A percentile compares a stretch with the other conserved stretches of the same genome.
These are phyloP conservation scores for Hyposoter didymator DNA, from an alignment of 2,888 invertebrate species.

Conservation along the genomic window DNA sequence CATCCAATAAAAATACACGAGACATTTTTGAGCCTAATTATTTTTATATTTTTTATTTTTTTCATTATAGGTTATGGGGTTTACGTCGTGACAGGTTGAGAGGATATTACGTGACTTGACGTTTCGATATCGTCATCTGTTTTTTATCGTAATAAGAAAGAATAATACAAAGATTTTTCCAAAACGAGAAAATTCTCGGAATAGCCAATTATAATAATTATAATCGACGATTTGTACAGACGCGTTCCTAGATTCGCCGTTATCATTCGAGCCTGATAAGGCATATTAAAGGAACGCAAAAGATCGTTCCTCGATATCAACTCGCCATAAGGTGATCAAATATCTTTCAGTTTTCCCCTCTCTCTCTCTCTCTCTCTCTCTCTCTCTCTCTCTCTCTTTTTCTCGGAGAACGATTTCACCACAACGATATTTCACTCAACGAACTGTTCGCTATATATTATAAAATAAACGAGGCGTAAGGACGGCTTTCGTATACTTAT, in stretches of 20 bases:
- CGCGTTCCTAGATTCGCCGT: slow-evolving; percentile 20
- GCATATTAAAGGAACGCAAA: slow-evolving; percentile 22
- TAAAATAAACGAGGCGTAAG: slow-evolving; percentile 54
- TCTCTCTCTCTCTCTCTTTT: slow-evolving; percentile 12
- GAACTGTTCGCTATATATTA: slow-evolving; percentile 42
- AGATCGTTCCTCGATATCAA: slow-evolving; percentile 58
- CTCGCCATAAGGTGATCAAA: slow-evolving; percentile 45
- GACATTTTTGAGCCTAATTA: slow-evolving; percentile 49
- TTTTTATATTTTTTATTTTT: not conserved
- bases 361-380: not conserved
- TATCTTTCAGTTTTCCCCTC: slow-evolving; percentile 56
- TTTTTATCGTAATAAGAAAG: slow-evolving; percentile 20
- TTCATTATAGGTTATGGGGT: slow-evolving; percentile 24
- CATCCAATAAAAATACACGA: slow-evolving; percentile 68
- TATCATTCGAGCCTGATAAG: slow-evolving; percentile 62
- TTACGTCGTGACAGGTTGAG: not conserved
- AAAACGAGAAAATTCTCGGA: slow-evolving; percentile 36
- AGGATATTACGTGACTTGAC: slow-evolving; percentile 28
- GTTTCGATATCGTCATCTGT: slow-evolving; percentile 46
- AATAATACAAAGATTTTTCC: not conserved
- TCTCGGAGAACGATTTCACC: slow-evolving; percentile 55
- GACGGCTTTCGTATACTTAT: not conserved
- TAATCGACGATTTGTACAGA: slow-evolving; percentile 53
- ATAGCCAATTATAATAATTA: slow-evolving; percentile 73
- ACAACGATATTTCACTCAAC: slow-evolving; percentile 59